These are phyloP conservation scores for Choreutis nemorana DNA, from an alignment of 2,888 invertebrate genomes.

Conservation along the genomic window DNA sequence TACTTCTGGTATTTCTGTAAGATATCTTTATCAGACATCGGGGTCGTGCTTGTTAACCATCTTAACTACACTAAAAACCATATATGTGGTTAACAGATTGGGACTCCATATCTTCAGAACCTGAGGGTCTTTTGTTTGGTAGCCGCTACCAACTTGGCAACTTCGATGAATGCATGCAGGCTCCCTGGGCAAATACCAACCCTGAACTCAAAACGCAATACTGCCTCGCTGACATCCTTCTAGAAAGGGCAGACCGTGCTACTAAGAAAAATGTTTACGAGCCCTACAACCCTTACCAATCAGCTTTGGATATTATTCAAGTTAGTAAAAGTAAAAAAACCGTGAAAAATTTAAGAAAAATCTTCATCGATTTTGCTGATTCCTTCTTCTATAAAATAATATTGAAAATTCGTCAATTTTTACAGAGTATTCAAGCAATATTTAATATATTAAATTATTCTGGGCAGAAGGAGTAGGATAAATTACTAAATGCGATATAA, in stretches of 20 bases:
- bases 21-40: too few species aligned
- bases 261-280: conserved; percentile 21
- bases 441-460: too few species aligned
- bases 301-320: conserved; percentile 49
- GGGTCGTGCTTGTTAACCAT: too few species aligned
- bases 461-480: too few species aligned
- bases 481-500: too few species aligned
- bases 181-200: conserved; percentile 32
- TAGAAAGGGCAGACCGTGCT: conserved; percentile 34
- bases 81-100: conserved; percentile 69
- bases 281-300: conserved; percentile 39
- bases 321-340: conserved; percentile 21
- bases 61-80: too few species aligned
- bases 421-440: too few species aligned
- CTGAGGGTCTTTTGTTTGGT: conserved; percentile 63
- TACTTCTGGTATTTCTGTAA: too few species aligned
- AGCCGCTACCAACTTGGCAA: conserved; percentile 68
- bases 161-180: conserved; percentile 65
- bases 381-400: too few species aligned
- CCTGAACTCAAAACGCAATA: conserved; percentile 45
- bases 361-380: too few species aligned
- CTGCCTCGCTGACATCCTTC: conserved; percentile 52
- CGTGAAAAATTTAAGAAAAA: not conserved
- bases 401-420: too few species aligned
- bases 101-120: conserved; percentile 68